Base-by-base conservation (phyloP, 2,113 vertebrate genomes). In the Ageneiosus marmoratus region DNA sequence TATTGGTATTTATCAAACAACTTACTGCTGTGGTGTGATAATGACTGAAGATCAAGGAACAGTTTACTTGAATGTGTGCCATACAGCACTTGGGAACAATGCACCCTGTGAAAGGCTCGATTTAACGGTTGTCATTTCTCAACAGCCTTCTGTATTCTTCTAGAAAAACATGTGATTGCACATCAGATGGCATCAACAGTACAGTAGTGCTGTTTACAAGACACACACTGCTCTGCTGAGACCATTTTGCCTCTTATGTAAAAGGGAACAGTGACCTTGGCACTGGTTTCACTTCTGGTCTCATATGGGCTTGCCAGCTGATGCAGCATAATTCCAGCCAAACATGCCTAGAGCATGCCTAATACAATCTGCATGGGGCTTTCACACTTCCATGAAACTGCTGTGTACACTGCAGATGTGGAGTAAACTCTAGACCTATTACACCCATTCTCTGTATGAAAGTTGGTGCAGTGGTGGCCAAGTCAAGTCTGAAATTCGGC, bases 1-100 rank as follows among this genome's bases (percentile, higher is more conserved):
- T 90, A 91, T 93, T 91, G 93, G 90, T 89, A 89, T 92, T 91
- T 89, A 89, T 93, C 89, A 85, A 83, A 60, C 56, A 63, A 75
- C 88, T 91, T 91, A 91, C 73, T 83, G 62, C 11, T 83, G 62
- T 90, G 88, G 87, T 87, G 87, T 87, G 89, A 90, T 90, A 89
- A 88, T 92, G 88, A 88, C 85, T 84, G 32, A 74, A 27, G 80
- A 83, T 60, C 80, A 84, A 82, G 76, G 76, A 88, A 81, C 15
- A 51, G 85, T 90, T 88, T 85, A 91, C 90, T 87, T 87, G 91
- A 92, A 79, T 89, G 90, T 91, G 89, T 90, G 84, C 91, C 91
- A 92, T 80, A 84, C 41, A 74, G 55, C 27, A 74, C 88, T 65
- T 83, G 69, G 88, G 86, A 85, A 79, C 76, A 75, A n/a, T 73